phyloP scores from a whole-genome alignment of 2,797 vertebrate genomes.

The Aplochiton taeniatus region DNA sequence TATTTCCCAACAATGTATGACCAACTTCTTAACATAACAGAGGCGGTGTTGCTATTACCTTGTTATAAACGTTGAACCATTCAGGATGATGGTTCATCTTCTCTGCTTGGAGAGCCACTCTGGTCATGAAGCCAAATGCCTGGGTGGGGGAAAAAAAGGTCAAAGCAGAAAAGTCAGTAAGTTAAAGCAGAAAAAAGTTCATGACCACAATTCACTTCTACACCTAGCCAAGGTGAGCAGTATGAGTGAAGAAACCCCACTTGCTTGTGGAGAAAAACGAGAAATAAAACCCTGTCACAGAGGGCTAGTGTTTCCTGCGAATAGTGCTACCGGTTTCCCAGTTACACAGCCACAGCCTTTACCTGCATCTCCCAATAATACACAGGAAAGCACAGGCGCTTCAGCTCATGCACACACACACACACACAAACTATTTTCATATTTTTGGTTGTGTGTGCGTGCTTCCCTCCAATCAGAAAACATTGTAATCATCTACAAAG shows the following conservation, averaged over 20 bases:
- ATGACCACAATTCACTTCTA: neutral
- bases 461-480: constrained; percentile 68
- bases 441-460: constrained; percentile 52
- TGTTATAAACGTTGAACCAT: constrained; percentile 97
- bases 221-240: too few species aligned
- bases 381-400: constrained; percentile 16
- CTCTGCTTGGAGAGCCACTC: constrained; percentile 92
- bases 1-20: neutral
- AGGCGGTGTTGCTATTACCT: constrained; percentile 85
- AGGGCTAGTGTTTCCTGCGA: too few species aligned
- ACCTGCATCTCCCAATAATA: neutral
- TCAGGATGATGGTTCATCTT: constrained; percentile 99
- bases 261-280: too few species aligned
- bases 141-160: constrained; percentile 60
- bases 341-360: neutral
- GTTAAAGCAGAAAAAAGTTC: too few species aligned
- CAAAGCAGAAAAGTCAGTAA: constrained; percentile 24
- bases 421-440: constrained; percentile 40
- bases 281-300: too few species aligned
- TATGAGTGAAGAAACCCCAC: too few species aligned
- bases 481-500: constrained; percentile 79
- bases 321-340: too few species aligned
- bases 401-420: constrained; percentile 11
- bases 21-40: neutral
- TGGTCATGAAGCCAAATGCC: constrained; percentile 97